These are phyloP conservation scores for Spinus pinus DNA, from an alignment of 2,797 vertebrate species.

Conservation along the genomic window DNA sequence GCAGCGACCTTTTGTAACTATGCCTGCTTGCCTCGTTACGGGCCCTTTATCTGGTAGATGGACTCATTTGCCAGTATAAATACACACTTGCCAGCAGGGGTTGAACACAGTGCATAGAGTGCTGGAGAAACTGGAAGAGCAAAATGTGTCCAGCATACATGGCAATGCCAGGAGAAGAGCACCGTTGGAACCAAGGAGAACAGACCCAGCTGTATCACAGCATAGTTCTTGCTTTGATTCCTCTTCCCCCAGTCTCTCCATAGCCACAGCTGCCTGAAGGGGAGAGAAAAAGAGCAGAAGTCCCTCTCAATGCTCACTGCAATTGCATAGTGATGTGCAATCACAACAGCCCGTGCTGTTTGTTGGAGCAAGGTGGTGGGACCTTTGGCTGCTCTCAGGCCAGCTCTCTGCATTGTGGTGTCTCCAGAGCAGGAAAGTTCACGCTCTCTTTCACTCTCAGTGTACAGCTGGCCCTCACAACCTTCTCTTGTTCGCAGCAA, in stretches of 20 bases:
- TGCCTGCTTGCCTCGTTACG: not conserved
- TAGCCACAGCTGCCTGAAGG: not conserved
- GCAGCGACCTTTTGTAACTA: not conserved
- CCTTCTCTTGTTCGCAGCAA: not conserved
- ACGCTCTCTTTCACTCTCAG: not conserved
- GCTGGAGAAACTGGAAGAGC: not conserved
- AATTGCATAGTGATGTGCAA: not conserved
- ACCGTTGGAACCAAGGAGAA: rapidly evolving
- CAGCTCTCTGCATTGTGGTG: not conserved
- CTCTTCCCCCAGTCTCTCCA: not conserved
- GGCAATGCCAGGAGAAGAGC: not conserved
- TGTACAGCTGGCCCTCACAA: not conserved
- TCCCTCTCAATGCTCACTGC: not conserved
- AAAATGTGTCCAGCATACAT: rapidly evolving
- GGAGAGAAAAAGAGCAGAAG: not conserved
- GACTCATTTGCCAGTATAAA: not conserved
- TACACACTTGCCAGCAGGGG: not conserved
- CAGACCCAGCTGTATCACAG: not conserved
- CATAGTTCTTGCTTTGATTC: not conserved
- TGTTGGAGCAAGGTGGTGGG: not conserved
- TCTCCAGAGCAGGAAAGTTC: not conserved
- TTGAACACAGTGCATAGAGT: not conserved
- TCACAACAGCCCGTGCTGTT: rapidly evolving
- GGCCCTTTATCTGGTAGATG: not conserved
- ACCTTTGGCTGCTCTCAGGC: not conserved